Evolutionary conservation across 2,888 invertebrate species (phyloP).

Genomic region (Trissoscelio sp.): DNA sequence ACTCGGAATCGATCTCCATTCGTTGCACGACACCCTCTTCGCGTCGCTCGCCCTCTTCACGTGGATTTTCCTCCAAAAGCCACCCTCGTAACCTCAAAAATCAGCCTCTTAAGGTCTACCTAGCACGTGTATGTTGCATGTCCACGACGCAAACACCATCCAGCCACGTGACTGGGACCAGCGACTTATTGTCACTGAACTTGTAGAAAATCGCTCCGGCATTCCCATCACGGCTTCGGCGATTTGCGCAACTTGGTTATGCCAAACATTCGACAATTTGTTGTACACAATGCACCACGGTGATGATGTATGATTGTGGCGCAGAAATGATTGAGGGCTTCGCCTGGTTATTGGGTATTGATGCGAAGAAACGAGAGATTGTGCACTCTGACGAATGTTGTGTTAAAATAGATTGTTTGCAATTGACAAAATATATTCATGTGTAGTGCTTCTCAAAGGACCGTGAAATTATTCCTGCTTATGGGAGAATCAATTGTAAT

Average conservation of each 20-base stretch:
- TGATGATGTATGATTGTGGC: slow-evolving; percentile 21
- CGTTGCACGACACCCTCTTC: slow-evolving; percentile 71
- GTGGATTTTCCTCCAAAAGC: slow-evolving; percentile 74
- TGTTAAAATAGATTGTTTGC: slow-evolving; percentile 15
- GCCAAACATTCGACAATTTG: slow-evolving; percentile 38
- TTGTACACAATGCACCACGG: neutral
- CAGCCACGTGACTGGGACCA: slow-evolving; percentile 40
- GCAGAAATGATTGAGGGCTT: slow-evolving; percentile 7
- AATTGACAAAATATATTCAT: neutral
- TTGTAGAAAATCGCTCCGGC: neutral
- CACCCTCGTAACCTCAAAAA: slow-evolving; percentile 71
- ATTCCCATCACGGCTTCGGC: slow-evolving; percentile 18
- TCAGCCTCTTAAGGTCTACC: slow-evolving; percentile 58
- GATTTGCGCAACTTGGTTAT: neutral
- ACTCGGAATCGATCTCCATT: slow-evolving; percentile 83
- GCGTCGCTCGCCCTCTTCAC: slow-evolving; percentile 69
- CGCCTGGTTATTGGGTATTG: slow-evolving; percentile 2
- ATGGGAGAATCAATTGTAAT: too few species aligned
- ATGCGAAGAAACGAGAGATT: slow-evolving; percentile 16
- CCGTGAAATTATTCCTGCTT: too few species aligned
- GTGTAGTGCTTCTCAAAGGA: too few species aligned
- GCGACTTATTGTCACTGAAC: slow-evolving; percentile 43
- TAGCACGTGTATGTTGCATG: slow-evolving; percentile 53
- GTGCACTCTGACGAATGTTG: neutral
- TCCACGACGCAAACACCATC: slow-evolving; percentile 42